A percentile compares a stretch with the other conserved stretches of the same genome.
phyloP scores from a whole-genome alignment of 1,140 invertebrate species.

The Drosophila sp. region DNA sequence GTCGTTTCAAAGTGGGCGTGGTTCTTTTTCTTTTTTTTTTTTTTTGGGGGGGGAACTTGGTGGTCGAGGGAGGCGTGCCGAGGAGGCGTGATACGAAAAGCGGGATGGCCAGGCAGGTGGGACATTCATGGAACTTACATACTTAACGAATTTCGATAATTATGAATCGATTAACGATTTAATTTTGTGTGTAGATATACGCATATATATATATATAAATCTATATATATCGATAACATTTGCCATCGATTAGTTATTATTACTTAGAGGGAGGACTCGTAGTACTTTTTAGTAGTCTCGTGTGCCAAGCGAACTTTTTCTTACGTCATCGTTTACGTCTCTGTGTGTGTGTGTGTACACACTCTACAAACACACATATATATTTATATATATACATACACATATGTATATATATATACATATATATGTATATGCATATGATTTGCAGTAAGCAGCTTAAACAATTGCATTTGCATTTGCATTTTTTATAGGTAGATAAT shows the following conservation, averaged over 20 bases:
- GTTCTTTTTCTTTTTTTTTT: too few relatives aligned
- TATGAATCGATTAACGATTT: slow-evolving; percentile 24
- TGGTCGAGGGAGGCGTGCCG: neutral
- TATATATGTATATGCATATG: slow-evolving; percentile 21
- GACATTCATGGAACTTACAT: slow-evolving; percentile 76
- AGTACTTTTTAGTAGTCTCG: slow-evolving; percentile 28
- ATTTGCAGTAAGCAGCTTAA: slow-evolving; percentile 42
- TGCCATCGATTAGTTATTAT: slow-evolving; percentile 24
- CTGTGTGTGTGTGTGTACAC: slow-evolving; percentile 16
- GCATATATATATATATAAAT: slow-evolving; percentile 26
- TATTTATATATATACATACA: slow-evolving; percentile 11
- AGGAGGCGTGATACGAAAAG: slow-evolving; percentile 31
- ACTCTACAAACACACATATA: slow-evolving; percentile 27
- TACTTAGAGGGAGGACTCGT: slow-evolving; percentile 9
- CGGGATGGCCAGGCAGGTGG: slow-evolving; percentile 70
- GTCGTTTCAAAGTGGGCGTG: neutral
- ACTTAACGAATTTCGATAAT: slow-evolving; percentile 34
- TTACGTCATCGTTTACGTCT: slow-evolving; percentile 35
- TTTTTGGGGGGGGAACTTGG: too few relatives aligned
- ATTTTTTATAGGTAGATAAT: slow-evolving; percentile 42
- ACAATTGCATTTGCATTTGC: slow-evolving; percentile 34
- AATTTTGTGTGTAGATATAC: slow-evolving; percentile 10
- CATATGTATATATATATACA: slow-evolving; percentile 19
- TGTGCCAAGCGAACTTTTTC: slow-evolving; percentile 45
- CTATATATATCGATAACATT: slow-evolving; percentile 41